Percentiles rank a stretch among this genome's conserved stretches.
Evolutionary conservation across 2,113 vertebrate species (phyloP).

Genomic region (Clupea harengus): DNA sequence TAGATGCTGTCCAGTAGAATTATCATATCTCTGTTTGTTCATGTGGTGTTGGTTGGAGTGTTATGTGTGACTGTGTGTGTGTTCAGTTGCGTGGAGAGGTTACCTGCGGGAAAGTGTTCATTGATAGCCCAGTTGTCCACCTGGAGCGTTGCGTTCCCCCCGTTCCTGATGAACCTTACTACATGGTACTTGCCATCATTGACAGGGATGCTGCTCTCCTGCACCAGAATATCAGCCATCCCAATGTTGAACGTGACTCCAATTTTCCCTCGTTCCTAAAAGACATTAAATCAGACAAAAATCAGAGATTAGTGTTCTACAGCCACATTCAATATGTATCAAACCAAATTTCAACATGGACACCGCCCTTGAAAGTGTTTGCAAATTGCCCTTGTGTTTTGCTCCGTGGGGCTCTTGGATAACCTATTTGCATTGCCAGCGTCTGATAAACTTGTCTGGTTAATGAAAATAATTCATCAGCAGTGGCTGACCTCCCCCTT

Average conservation of each 20-base stretch:
- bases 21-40: neutral
- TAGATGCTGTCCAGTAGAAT: slow-evolving; percentile 49
- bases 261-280: slow-evolving; percentile 95
- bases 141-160: slow-evolving; percentile 94
- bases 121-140: slow-evolving; percentile 97
- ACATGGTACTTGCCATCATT: slow-evolving; percentile 97
- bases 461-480: slow-evolving; percentile 59
- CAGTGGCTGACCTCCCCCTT: slow-evolving; percentile 31
- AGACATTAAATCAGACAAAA: slow-evolving; percentile 42
- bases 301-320: neutral
- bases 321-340: neutral
- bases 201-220: slow-evolving; percentile 88
- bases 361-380: slow-evolving; percentile 34
- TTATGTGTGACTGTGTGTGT: neutral
- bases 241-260: slow-evolving; percentile 98
- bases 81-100: neutral
- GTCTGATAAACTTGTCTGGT: slow-evolving; percentile 48
- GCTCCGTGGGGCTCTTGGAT: slow-evolving; percentile 29
- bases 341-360: slow-evolving; percentile 4
- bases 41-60: slow-evolving; percentile 19
- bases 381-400: slow-evolving; percentile 30
- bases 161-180: slow-evolving; percentile 95
- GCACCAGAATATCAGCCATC: slow-evolving; percentile 89
- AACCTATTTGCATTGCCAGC: slow-evolving; percentile 43
- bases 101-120: slow-evolving; percentile 96